Conservation (phyloP, 2,113 vertebrate species). For the Dasyurus viverrinus region DNA sequence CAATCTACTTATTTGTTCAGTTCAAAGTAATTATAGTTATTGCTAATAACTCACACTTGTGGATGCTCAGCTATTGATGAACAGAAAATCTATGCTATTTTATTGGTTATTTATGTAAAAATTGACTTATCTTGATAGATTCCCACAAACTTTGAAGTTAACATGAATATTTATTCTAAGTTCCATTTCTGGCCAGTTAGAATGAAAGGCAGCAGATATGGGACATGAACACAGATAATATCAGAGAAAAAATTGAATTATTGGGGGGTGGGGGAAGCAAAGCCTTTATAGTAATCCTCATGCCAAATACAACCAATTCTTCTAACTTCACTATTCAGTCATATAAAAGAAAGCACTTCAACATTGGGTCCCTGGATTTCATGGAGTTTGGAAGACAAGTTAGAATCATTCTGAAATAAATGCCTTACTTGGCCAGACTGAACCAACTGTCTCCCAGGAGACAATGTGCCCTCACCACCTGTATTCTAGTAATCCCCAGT, state of each 20-base stretch:
- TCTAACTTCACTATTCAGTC: background rate
- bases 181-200: conserved; percentile 64
- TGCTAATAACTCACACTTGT: conserved; percentile 63
- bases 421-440: background rate
- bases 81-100: background rate
- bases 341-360: background rate
- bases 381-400: background rate
- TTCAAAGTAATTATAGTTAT: conserved; percentile 56
- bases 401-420: background rate
- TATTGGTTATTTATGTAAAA: conserved; percentile 61
- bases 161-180: conserved; percentile 56
- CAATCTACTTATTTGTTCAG: conserved; percentile 25
- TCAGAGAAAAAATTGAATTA: conserved; percentile 11
- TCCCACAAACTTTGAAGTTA: conserved; percentile 40
- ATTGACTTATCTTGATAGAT: conserved; percentile 39
- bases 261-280: background rate
- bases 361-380: background rate
- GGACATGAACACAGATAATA: background rate
- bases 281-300: background rate
- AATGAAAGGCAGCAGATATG: conserved; percentile 56
- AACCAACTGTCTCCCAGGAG: background rate
- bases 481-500: background rate
- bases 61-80: background rate
- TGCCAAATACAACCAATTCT: background rate
- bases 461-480: background rate